Percentiles rank a stretch among this genome's conserved stretches.
These are phyloP conservation scores for Corythaeola cristata DNA, from an alignment of 2,113 vertebrate species.

Conservation along the genomic window DNA sequence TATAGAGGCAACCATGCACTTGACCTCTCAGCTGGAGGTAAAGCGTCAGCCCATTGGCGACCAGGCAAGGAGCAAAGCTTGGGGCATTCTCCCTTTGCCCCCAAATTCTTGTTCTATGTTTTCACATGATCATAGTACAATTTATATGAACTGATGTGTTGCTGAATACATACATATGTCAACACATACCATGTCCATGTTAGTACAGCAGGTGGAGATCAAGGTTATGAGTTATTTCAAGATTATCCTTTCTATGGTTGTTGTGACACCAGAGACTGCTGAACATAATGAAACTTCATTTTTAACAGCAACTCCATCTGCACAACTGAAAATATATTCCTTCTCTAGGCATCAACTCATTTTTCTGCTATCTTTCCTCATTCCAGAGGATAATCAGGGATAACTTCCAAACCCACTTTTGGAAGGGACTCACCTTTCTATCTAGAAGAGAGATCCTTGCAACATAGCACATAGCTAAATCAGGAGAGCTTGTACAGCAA, in stretches of 20 bases:
- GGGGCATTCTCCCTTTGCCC: not conserved
- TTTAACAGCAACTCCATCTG: not conserved
- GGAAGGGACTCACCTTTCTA: not conserved
- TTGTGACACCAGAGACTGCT: not conserved
- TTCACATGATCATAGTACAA: not conserved
- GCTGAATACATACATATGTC: not conserved
- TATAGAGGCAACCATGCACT: not conserved
- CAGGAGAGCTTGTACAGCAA: not conserved
- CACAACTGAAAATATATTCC: not conserved
- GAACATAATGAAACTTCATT: not conserved
- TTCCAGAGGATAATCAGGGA: not conserved
- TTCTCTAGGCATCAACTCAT: not conserved
- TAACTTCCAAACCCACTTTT: not conserved
- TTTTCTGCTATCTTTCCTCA: not conserved
- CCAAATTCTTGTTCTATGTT: not conserved
- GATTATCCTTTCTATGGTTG: not conserved
- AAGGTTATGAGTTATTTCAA: not conserved
- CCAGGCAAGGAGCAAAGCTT: not conserved
- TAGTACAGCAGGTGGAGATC: not conserved
- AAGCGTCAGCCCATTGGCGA: not conserved
- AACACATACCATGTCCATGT: fast-evolving
- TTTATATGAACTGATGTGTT: not conserved
- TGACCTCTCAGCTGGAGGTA: slow-evolving; percentile 15
- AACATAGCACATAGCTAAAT: too few relatives aligned
- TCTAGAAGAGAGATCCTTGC: not conserved